phyloP scores from a whole-genome alignment of 1,140 invertebrate species.

The Anastatus disparis region DNA sequence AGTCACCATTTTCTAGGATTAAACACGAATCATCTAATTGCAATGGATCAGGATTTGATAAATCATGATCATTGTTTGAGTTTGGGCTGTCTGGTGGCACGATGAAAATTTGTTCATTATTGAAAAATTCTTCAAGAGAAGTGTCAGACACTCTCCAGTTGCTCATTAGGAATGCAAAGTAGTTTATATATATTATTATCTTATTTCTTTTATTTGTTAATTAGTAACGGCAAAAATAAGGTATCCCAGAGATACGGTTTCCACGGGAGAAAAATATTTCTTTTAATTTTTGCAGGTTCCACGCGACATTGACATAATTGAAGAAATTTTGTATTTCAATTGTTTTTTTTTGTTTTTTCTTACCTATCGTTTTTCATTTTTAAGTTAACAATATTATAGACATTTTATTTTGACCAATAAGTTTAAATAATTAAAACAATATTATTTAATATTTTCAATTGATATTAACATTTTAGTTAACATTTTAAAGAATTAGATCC shows the following conservation, averaged over 20 bases:
- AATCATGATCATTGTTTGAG: background rate
- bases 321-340: background rate
- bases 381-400: too few relatives aligned
- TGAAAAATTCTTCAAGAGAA: conserved; percentile 22
- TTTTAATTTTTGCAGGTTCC: background rate
- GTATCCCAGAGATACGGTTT: conserved; percentile 52
- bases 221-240: conserved; percentile 34
- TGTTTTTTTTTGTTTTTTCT: background rate
- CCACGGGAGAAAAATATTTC: conserved; percentile 48
- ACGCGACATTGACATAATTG: conserved; percentile 15
- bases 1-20: conserved; percentile 35
- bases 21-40: conserved; percentile 23
- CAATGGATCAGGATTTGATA: background rate
- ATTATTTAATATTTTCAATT: too few relatives aligned
- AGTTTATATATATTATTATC: too few relatives aligned
- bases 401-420: too few relatives aligned
- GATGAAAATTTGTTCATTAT: conserved; percentile 31
- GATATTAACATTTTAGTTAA: too few relatives aligned
- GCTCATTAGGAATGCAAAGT: conserved; percentile 34
- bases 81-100: background rate
- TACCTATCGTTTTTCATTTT: conserved; percentile 14
- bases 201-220: conserved; percentile 9
- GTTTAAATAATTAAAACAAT: too few relatives aligned
- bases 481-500: too few relatives aligned
- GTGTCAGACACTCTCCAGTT: conserved; percentile 12